Percentiles rank a stretch among this genome's conserved stretches.
phyloP scores from a whole-genome alignment of 2,888 invertebrate species.

The Tetranychus piercei region DNA sequence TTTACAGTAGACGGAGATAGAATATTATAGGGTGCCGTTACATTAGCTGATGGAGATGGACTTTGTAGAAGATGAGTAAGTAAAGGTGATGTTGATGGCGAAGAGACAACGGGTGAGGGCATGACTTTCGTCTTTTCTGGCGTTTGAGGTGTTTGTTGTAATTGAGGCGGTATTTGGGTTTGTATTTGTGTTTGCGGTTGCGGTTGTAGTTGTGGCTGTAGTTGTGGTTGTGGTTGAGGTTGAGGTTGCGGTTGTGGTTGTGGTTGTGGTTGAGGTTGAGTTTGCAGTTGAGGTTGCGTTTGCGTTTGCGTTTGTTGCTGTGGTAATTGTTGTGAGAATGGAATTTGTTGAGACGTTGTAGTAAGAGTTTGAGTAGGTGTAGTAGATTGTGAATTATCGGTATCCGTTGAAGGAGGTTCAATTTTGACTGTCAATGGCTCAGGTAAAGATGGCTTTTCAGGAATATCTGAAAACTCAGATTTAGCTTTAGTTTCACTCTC shows the following conservation, averaged over 20 bases:
- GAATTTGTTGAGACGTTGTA: neutral
- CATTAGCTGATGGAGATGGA: conserved; percentile 37
- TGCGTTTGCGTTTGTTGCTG: no score
- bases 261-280: no score
- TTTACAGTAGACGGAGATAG: neutral
- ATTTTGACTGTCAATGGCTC: neutral
- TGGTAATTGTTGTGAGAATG: no score
- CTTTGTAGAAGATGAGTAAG: conserved; percentile 64
- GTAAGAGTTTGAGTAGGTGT: neutral
- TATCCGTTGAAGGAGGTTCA: conserved; percentile 4
- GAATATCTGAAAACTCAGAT: neutral
- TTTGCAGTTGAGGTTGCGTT: no score
- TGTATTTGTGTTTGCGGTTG: neutral
- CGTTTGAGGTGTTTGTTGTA: neutral
- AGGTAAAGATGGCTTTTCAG: neutral
- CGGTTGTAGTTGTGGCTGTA: no score
- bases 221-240: no score
- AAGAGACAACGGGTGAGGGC: conserved; percentile 8
- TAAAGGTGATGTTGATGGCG: conserved; percentile 41
- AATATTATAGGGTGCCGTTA: neutral
- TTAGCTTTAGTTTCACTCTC: neutral
- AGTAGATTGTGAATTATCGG: neutral
- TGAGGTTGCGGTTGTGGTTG: no score
- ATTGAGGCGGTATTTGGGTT: neutral
- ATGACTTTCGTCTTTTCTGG: conserved; percentile 3